Base-by-base conservation (phyloP, 2,113 vertebrate genomes). In the Peromyscus maniculatus region DNA sequence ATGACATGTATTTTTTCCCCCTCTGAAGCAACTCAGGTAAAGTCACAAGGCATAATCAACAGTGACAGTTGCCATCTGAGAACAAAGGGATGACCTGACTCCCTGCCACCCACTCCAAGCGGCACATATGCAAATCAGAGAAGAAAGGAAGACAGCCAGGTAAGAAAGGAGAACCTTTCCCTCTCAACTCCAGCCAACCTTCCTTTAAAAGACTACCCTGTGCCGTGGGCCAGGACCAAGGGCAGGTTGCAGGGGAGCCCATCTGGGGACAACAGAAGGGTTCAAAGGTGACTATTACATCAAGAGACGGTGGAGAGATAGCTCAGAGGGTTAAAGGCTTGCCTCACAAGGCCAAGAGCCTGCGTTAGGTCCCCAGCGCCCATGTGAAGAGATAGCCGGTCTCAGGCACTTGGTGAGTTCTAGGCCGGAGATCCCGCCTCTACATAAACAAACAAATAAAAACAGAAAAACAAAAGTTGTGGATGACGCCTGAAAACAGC, bases 1-100 rank as follows among this genome's bases (percentile, higher is more conserved):
- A 31, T 94, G 87, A 95, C 97, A 89, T 94, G 94, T 92, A 67
- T 93, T 91, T 86, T 96, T 83, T 55, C 77, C 75, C 66, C 84
- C 95, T 96, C 83, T 74, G 77, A 97, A 96, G 52, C 87, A 93
- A 91, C 94, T 93, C 96, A 93, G 96, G 96, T 97, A 75, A 95
- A 97, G 90, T 96, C 95, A 90, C 71, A 67, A 90, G 84, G 91
- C 64, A 92, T 92, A 91, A 95, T 97, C 82, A 64, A 96, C 96
- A 69, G 67, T 92, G 93, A 91, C 94, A 97, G 94, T 79, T 94
- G 93, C 80, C 96, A 93, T 93, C 94, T 90, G 92, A 97, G 96
- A 94, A 91, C 72, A 92, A 72, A 97, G 79, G 88, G 93, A 49
- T 94, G 92, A 93, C 96, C 95, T 71, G 88, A 72, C 79, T 94